Conservation (phyloP, 2,888 invertebrate species). For the Conops quadrifasciatus region DNA sequence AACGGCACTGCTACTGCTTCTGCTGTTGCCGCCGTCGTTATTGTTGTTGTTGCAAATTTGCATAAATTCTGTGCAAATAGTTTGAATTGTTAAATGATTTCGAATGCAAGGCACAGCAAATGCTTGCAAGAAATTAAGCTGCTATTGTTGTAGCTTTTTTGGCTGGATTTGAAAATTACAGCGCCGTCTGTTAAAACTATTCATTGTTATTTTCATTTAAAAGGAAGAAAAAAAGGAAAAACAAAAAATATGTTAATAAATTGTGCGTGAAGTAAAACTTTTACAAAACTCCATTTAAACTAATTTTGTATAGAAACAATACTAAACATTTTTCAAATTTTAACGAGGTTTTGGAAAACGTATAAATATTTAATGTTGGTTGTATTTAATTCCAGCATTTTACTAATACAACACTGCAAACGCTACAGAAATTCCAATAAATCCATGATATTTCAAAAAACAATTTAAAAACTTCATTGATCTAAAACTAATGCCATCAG, state of each 20-base stretch:
- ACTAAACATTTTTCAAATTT: background rate
- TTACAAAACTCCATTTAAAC: background rate
- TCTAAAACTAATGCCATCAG: no score
- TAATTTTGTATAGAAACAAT: background rate
- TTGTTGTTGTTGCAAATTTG: conserved; percentile 15
- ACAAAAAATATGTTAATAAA: background rate
- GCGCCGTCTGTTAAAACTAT: background rate
- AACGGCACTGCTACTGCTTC: background rate
- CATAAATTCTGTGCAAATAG: conserved; percentile 29
- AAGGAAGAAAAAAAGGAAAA: background rate
- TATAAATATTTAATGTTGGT: background rate
- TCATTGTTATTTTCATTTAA: background rate
- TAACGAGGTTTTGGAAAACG: background rate
- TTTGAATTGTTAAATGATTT: conserved; percentile 20
- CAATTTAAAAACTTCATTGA: no score
- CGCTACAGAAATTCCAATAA: no score
- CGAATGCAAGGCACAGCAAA: conserved; percentile 9
- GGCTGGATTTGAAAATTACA: conserved; percentile 5
- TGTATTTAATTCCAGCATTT: no score
- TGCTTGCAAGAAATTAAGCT: conserved; percentile 12
- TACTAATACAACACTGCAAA: no score
- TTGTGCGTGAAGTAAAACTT: background rate
- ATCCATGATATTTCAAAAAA: no score
- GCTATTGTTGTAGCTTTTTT: conserved; percentile 24
- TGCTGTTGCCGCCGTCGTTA: background rate